Evolutionary conservation across 2,888 invertebrate species (phyloP).

Genomic region (Noctua janthina): DNA sequence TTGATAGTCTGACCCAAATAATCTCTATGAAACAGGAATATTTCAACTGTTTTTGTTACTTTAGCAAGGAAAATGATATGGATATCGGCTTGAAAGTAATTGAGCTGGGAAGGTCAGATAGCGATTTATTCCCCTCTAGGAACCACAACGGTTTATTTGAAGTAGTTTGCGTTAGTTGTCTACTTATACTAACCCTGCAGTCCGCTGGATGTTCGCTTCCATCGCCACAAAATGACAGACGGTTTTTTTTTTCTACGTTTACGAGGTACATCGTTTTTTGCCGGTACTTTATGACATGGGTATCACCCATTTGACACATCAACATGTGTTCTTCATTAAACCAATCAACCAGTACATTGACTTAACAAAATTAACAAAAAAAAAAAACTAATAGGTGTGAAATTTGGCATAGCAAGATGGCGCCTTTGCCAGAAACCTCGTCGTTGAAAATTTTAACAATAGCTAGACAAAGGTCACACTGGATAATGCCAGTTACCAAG

Average conservation of each 20-base stretch:
- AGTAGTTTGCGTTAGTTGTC: not conserved
- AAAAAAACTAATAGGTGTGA: constrained; percentile 71
- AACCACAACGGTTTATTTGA: not conserved
- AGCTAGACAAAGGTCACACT: constrained; percentile 58
- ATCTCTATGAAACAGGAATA: constrained; percentile 27
- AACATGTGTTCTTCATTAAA: constrained; percentile 37
- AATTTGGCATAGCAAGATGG: constrained; percentile 75
- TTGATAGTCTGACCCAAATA: constrained; percentile 33
- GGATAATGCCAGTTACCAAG: constrained; percentile 56
- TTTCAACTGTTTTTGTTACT: not conserved
- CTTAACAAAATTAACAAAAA: constrained; percentile 52
- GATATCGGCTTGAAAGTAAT: constrained; percentile 23
- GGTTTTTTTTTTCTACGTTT: not conserved
- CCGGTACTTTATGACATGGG: not conserved
- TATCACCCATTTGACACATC: constrained; percentile 1
- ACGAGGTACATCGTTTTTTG: not conserved
- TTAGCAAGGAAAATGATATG: constrained; percentile 13
- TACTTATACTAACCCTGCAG: not conserved
- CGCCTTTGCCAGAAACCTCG: constrained; percentile 74
- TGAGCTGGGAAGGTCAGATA: constrained; percentile 11
- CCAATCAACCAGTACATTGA: constrained; percentile 39
- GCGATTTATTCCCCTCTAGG: not conserved
- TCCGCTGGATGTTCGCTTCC: not conserved
- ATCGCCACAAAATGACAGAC: not conserved
- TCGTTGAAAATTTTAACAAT: constrained; percentile 58